Evolutionary conservation across 2,797 vertebrate species (phyloP).

Genomic region (Helicolenus hilgendorfi): DNA sequence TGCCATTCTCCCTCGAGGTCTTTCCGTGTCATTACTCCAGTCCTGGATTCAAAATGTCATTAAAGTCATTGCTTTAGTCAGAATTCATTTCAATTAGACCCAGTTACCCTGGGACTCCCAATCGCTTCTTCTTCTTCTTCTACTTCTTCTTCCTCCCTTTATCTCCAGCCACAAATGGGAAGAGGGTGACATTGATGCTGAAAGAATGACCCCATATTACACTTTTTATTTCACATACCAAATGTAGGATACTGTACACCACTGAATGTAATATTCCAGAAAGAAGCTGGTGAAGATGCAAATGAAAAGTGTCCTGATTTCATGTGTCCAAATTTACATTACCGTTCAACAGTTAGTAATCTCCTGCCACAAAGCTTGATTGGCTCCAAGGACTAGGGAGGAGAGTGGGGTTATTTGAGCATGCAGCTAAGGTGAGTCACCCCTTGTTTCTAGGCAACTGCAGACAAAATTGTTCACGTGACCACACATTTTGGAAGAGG

Average conservation of each 20-base stretch:
- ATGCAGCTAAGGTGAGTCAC: no score
- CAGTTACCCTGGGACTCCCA: constrained; percentile 74
- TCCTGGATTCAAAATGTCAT: constrained; percentile 86
- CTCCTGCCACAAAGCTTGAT: no score
- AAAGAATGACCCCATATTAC: background rate
- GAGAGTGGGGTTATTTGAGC: no score
- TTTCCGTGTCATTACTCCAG: constrained; percentile 84
- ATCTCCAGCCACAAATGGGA: background rate
- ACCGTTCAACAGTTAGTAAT: no score
- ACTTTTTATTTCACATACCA: background rate
- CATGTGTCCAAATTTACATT: no score
- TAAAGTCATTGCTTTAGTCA: constrained; percentile 84
- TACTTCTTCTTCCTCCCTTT: background rate
- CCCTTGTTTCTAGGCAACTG: no score
- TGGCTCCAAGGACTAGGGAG: no score
- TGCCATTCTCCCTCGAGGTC: constrained; percentile 55
- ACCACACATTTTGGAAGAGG: no score
- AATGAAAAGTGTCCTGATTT: background rate
- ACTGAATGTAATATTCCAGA: background rate
- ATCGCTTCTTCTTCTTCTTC: constrained; percentile 6
- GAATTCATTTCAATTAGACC: constrained; percentile 87
- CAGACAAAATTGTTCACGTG: no score
- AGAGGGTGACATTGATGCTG: background rate
- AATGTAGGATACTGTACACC: background rate
- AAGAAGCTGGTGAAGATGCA: background rate